Percentiles rank a stretch among this genome's conserved stretches.
phyloP scores from a whole-genome alignment of 2,888 invertebrate genomes.

The Myopa testacea region DNA sequence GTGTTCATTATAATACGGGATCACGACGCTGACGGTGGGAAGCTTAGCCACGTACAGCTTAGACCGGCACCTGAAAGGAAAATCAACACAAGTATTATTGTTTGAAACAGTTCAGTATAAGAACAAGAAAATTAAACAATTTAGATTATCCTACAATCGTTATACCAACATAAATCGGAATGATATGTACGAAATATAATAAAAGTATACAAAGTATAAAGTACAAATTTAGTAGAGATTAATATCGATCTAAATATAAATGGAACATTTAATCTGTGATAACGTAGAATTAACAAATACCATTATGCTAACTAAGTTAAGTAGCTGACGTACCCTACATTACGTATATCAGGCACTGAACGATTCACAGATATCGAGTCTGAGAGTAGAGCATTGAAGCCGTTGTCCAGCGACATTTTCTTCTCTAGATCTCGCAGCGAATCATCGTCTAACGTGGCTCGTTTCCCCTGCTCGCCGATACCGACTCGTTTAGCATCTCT shows the following conservation, averaged over 20 bases:
- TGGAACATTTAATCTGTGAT: too few species aligned
- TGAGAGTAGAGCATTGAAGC: conserved; percentile 93
- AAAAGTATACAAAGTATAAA: background rate
- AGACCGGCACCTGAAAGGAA: conserved; percentile 55
- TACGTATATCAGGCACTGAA: conserved; percentile 82
- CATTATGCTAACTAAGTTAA: too few species aligned
- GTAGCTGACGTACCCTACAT: conserved; percentile 70
- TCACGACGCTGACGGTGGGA: conserved; percentile 87
- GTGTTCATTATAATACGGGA: conserved; percentile 96
- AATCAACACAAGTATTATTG: background rate
- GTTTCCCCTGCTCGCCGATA: conserved; percentile 80
- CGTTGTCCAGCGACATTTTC: conserved; percentile 84
- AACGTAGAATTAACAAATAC: too few species aligned
- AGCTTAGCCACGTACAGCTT: conserved; percentile 60
- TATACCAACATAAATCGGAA: too few species aligned
- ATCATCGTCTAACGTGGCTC: conserved; percentile 75
- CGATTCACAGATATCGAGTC: conserved; percentile 92
- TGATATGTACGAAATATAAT: too few species aligned
- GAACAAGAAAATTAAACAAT: too few species aligned
- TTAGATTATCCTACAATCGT: too few species aligned
- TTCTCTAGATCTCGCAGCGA: conserved; percentile 73
- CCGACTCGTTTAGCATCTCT: conserved; percentile 75
- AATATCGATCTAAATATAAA: too few species aligned
- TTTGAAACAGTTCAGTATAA: too few species aligned
- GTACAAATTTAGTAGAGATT: background rate